Evolutionary conservation across 2,113 vertebrate species (phyloP).

Genomic region (Thymallus thymallus): DNA sequence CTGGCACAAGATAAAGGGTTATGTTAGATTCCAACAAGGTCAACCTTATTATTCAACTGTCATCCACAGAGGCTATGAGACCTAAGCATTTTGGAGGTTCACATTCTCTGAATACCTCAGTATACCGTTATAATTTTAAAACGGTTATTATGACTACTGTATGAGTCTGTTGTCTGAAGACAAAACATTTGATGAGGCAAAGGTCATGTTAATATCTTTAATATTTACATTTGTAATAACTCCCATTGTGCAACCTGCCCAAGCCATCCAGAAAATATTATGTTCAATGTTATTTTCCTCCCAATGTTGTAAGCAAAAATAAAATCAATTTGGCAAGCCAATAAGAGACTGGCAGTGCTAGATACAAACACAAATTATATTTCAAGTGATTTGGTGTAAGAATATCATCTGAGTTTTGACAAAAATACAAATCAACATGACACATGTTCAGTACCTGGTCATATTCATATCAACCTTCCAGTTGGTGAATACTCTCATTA

Average conservation of each 20-base stretch:
- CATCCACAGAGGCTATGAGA: not conserved
- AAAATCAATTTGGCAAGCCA: conserved; percentile 83
- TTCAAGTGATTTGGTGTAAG: conserved; percentile 74
- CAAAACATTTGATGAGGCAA: conserved; percentile 28
- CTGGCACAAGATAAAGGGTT: conserved; percentile 24
- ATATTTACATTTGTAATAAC: conserved; percentile 89
- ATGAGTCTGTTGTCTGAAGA: not conserved
- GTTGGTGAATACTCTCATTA: conserved; percentile 51
- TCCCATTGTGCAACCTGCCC: conserved; percentile 65
- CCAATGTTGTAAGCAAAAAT: conserved; percentile 86
- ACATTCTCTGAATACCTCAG: not conserved
- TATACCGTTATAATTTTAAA: not conserved
- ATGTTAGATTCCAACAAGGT: conserved; percentile 1
- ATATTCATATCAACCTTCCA: conserved; percentile 53
- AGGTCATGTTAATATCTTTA: conserved; percentile 82
- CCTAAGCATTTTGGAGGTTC: not conserved
- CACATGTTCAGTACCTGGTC: too few species aligned
- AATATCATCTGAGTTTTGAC: conserved; percentile 65
- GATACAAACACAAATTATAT: conserved; percentile 81
- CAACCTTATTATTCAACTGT: not conserved
- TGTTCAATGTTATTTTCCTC: conserved; percentile 48
- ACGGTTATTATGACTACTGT: not conserved
- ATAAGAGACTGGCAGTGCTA: conserved; percentile 88
- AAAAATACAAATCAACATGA: conserved; percentile 73
- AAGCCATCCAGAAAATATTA: conserved; percentile 79